Evolutionary conservation across 2,113 vertebrate species (phyloP).

Genomic region (Heterocephalus glaber): DNA sequence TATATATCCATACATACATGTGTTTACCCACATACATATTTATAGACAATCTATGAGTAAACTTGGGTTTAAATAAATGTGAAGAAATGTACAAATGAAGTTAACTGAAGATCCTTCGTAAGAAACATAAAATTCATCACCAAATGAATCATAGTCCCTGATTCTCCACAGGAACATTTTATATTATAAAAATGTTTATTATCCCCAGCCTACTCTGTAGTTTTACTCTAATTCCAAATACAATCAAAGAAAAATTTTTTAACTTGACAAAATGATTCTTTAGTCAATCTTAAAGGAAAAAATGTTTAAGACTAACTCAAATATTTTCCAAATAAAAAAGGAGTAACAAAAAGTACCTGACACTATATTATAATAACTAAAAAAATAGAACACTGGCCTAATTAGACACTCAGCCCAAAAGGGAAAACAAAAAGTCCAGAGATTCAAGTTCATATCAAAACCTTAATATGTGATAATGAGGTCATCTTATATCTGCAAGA

Average conservation of each 20-base stretch:
- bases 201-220: not conserved
- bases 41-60: not conserved
- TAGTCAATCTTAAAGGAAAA: conserved; percentile 33
- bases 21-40: not conserved
- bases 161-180: not conserved
- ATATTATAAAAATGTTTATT: not conserved
- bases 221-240: conserved; percentile 22
- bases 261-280: conserved; percentile 19
- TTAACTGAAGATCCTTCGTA: not conserved
- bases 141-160: not conserved
- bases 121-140: not conserved
- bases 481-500: not conserved
- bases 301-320: not conserved
- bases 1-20: not conserved
- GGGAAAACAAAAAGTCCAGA: not conserved
- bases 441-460: conserved; percentile 1
- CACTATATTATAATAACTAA: not conserved
- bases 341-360: not conserved
- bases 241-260: conserved; percentile 18
- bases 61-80: conserved; percentile 18
- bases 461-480: not conserved
- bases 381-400: not conserved
- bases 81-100: not conserved
- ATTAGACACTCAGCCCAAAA: not conserved
- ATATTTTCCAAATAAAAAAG: conserved; percentile 6